Evolutionary conservation across 2,797 vertebrate genomes (phyloP).

Genomic region (Pantherophis vulpinus): DNA sequence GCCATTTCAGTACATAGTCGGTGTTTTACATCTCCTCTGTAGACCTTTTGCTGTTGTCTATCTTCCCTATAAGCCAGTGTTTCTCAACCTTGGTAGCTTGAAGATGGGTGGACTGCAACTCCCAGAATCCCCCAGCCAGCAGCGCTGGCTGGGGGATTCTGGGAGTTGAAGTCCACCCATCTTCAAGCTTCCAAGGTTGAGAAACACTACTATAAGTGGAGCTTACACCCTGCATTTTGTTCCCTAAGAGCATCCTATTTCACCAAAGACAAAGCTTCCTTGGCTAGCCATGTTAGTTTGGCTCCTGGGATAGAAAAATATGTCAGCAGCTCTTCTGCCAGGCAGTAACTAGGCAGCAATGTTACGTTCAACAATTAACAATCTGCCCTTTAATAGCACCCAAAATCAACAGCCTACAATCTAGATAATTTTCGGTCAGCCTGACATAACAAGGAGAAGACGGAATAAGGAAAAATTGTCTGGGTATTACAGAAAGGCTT

Average conservation of each 20-base stretch:
- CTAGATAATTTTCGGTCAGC: background rate
- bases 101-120: too few relatives aligned
- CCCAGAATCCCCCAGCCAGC: too few relatives aligned
- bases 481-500: background rate
- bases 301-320: background rate
- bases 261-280: background rate
- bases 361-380: background rate
- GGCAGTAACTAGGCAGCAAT: background rate
- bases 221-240: background rate
- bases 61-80: background rate
- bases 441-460: background rate
- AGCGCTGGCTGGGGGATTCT: too few relatives aligned
- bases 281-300: background rate
- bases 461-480: background rate
- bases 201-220: background rate
- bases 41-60: background rate
- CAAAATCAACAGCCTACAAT: background rate
- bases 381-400: background rate
- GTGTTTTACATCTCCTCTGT: too few relatives aligned
- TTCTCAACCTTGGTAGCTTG: too few relatives aligned
- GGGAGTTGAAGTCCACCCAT: too few relatives aligned
- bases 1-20: background rate
- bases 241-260: background rate
- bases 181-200: too few relatives aligned
- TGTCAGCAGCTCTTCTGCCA: background rate